Evolutionary conservation across 2,888 invertebrate species (phyloP).

Genomic region (Cyaniris semiargus): DNA sequence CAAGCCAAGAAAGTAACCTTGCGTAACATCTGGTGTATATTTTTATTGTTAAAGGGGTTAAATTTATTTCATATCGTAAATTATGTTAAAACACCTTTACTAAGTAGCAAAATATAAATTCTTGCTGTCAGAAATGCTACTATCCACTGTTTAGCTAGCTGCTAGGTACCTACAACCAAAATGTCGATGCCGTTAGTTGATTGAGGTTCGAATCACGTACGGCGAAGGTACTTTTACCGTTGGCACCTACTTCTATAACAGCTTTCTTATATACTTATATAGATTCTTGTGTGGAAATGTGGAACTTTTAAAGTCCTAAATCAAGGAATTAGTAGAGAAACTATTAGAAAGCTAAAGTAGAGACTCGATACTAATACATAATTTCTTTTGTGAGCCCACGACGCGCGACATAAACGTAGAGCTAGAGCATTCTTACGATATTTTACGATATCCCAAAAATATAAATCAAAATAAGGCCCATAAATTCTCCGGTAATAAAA

Average conservation of each 20-base stretch:
- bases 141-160: neutral
- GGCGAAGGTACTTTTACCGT: conserved; percentile 33
- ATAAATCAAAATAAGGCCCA: neutral
- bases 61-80: too few species aligned
- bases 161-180: conserved; percentile 2
- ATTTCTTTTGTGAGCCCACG: neutral
- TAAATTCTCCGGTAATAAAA: neutral
- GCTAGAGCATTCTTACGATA: neutral
- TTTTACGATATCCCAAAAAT: neutral
- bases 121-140: neutral
- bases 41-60: too few species aligned
- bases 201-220: conserved; percentile 42
- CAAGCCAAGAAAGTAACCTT: too few species aligned
- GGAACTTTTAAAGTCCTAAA: neutral
- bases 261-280: conserved; percentile 3
- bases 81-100: neutral
- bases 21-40: too few species aligned
- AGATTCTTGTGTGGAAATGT: neutral
- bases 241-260: neutral
- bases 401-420: neutral
- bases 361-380: neutral
- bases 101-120: neutral
- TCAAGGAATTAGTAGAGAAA: neutral
- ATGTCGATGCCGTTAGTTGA: conserved; percentile 41
- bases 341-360: neutral